Base-by-base conservation (phyloP, 2,113 vertebrate genomes). In the Danionella cerebrum region DNA sequence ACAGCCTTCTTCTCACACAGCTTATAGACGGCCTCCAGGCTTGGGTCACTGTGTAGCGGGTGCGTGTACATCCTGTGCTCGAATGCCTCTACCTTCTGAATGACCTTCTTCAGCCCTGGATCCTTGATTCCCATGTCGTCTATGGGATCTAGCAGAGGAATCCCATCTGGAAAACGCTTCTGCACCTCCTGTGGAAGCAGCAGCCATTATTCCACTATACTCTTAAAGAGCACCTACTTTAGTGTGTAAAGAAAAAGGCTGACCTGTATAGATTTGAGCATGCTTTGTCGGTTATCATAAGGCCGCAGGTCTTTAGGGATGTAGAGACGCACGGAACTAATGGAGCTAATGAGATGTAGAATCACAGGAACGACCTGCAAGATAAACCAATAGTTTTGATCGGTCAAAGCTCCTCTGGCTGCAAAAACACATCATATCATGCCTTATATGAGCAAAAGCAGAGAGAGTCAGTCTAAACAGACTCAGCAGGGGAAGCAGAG, bases 41-140 rank as follows among this genome's bases (percentile, higher is more conserved):
- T 89, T 59, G 96, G 89, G 77, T 98, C 94, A 33, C 91, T 96
- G 85, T 98, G 95, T 76, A 99, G 89, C 2, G 94, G 84, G 78
- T 99, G 95, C 1, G 96, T 94, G 84, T 98, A 98, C 96, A 98
- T 97, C 72, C 94, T 86, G 68, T 96, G 94, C 70, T 98, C 96
- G 69, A 99, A 99, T 3, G 95, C 94, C 73, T 98, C 96, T 68
- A 94, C 89, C 82, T 99, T 99, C 82, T 98, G 95, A 71, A 98
- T 92, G 41, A 98, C 91, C 80, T 96, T 97, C 85, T 97, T 98
- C 60, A 99, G 85, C 0, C 86, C 93, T 4, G 90, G 90, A 79
- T 98, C 96, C 59, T 95, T 96, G 80, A 99, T 98, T 51, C 95
- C 95, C 95, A 99, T 98, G 74, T 99, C 96, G 50, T 99, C 95